Evolutionary conservation across 2,797 vertebrate species (phyloP).

Genomic region (Neosilurus mollespiculum): DNA sequence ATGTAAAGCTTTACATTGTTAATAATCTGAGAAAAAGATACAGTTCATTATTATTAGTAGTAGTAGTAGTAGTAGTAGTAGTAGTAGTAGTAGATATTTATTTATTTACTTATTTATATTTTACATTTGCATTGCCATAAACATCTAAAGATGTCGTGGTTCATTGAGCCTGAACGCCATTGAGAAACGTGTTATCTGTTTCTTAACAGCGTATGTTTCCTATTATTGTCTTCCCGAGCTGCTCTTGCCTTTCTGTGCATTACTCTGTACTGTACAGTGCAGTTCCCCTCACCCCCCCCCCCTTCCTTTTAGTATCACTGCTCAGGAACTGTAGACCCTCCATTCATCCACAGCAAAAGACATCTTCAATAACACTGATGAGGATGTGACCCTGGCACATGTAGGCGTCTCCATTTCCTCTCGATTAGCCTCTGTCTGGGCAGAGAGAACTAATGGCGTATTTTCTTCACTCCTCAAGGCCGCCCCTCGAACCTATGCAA

Average conservation of each 20-base stretch:
- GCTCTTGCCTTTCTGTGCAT: background rate
- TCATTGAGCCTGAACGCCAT: background rate
- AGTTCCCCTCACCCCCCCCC: background rate
- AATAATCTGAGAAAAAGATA: no score
- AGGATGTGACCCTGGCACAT: conserved; percentile 36
- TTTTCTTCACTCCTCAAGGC: conserved; percentile 17
- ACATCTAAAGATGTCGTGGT: background rate
- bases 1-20: background rate
- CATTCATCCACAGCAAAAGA: conserved; percentile 10
- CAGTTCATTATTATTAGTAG: no score
- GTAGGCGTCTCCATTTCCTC: conserved; percentile 34
- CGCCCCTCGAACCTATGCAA: conserved; percentile 7
- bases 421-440: conserved; percentile 26
- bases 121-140: background rate
- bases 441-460: conserved; percentile 19
- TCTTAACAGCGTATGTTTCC: conserved; percentile 12
- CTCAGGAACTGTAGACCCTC: background rate
- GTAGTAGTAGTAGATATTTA: background rate
- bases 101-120: background rate
- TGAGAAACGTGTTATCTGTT: background rate
- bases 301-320: background rate
- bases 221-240: background rate
- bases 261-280: conserved; percentile 2
- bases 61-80: no score
- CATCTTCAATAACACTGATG: conserved; percentile 37